Conservation (phyloP, 2,797 vertebrate genomes). For the Lutjanus campechanus region DNA sequence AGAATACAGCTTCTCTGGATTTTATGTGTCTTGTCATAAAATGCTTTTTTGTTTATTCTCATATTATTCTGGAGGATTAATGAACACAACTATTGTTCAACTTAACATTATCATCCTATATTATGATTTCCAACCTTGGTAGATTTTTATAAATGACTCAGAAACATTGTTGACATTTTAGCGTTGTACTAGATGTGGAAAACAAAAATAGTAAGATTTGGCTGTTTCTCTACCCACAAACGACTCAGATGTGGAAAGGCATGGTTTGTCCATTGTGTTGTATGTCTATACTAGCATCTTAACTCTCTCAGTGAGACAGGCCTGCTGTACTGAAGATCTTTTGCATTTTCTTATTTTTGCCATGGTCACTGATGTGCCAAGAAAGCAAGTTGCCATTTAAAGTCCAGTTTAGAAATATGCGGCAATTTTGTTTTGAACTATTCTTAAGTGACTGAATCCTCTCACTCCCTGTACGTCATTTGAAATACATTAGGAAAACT, state of each 20-base stretch:
- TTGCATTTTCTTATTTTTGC: background rate
- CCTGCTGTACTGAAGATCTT: background rate
- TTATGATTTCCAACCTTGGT: background rate
- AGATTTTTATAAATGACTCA: slow-evolving; percentile 5
- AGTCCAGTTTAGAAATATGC: background rate
- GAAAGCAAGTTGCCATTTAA: background rate
- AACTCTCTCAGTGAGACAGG: background rate
- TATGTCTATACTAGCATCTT: background rate
- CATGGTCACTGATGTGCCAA: background rate
- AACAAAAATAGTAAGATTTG: background rate
- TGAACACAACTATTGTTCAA: background rate
- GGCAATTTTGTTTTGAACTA: too few relatives aligned
- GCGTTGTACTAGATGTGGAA: background rate
- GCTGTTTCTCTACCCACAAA: background rate
- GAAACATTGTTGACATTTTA: background rate
- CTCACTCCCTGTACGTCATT: background rate
- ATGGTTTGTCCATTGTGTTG: background rate
- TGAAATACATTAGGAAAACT: background rate
- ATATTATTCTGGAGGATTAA: background rate
- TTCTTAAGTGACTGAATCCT: background rate
- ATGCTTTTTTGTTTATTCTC: background rate
- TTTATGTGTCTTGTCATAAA: background rate
- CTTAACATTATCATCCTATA: background rate
- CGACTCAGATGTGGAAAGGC: background rate
- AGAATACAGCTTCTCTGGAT: background rate